Conservation (phyloP, 2,113 vertebrate genomes). For the Mus pahari region DNA sequence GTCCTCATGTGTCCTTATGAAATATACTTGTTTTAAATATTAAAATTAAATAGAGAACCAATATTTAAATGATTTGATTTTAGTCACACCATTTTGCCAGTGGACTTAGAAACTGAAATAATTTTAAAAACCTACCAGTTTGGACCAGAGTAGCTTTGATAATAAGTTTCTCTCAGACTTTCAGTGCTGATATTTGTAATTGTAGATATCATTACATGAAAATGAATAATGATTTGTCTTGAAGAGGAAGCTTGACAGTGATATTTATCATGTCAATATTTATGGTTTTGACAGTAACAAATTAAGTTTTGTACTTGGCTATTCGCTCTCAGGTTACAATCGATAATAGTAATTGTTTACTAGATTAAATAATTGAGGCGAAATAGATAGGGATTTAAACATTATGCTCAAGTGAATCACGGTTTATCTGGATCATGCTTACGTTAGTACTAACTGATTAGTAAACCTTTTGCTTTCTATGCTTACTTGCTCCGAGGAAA, state of each 20-base stretch:
- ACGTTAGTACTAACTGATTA: too few relatives aligned
- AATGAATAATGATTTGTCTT: not conserved
- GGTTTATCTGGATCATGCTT: not conserved
- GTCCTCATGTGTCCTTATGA: not conserved
- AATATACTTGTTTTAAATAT: not conserved
- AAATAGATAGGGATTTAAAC: not conserved
- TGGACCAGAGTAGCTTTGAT: not conserved
- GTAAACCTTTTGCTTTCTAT: not conserved
- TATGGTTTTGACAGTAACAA: not conserved
- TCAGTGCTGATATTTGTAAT: not conserved
- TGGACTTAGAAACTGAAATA: not conserved
- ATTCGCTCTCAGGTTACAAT: not conserved
- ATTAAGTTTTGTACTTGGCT: not conserved
- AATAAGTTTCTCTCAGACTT: not conserved
- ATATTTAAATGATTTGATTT: constrained; percentile 18
- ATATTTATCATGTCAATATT: not conserved
- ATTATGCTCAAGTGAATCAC: accelerated
- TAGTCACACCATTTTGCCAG: not conserved
- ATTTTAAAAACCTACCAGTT: not conserved
- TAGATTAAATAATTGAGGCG: not conserved
- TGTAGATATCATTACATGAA: not conserved
- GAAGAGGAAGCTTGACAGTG: not conserved
- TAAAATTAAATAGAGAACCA: not conserved
- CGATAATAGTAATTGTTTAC: not conserved
- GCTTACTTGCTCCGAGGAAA: not conserved